Evolutionary conservation across 2,113 vertebrate genomes (phyloP).

Genomic region (Lanius ludovicianus): DNA sequence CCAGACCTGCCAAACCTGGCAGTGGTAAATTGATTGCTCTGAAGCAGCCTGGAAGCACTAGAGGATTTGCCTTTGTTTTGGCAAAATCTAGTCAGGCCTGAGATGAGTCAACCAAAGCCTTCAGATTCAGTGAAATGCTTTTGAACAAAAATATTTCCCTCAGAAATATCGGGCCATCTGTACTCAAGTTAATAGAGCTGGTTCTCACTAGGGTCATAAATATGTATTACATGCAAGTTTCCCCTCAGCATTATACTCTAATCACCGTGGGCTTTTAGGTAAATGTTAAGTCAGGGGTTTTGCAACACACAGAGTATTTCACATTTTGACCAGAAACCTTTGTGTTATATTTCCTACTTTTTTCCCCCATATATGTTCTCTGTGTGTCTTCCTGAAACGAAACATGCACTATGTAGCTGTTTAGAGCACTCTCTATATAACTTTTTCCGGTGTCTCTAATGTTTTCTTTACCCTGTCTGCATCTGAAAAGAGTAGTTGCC

Average conservation of each 20-base stretch:
- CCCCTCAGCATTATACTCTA: not conserved
- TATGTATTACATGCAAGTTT: not conserved
- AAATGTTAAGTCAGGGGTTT: not conserved
- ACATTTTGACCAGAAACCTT: not conserved
- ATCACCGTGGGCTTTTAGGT: not conserved
- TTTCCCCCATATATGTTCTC: not conserved
- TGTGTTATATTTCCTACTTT: not conserved
- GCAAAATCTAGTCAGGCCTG: conserved; percentile 14
- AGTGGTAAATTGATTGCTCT: not conserved
- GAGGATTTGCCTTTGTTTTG: conserved; percentile 1
- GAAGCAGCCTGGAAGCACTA: not conserved
- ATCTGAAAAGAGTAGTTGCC: not conserved
- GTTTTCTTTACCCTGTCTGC: not conserved
- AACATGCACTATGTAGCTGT: not conserved
- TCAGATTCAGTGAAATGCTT: not conserved
- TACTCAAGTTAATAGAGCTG: not conserved
- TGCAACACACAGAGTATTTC: not conserved
- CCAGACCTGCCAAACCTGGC: not conserved
- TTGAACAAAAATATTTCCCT: conserved; percentile 17
- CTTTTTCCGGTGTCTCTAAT: not conserved
- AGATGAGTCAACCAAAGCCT: conserved; percentile 30
- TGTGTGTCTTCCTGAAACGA: not conserved
- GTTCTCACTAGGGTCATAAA: not conserved
- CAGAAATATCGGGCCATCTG: conserved; percentile 1
- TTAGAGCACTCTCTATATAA: not conserved